Evolutionary conservation across 2,888 invertebrate species (phyloP), one percentile per base, ranked within the genome.

Genomic region (Mythimna loreyi): DNA sequence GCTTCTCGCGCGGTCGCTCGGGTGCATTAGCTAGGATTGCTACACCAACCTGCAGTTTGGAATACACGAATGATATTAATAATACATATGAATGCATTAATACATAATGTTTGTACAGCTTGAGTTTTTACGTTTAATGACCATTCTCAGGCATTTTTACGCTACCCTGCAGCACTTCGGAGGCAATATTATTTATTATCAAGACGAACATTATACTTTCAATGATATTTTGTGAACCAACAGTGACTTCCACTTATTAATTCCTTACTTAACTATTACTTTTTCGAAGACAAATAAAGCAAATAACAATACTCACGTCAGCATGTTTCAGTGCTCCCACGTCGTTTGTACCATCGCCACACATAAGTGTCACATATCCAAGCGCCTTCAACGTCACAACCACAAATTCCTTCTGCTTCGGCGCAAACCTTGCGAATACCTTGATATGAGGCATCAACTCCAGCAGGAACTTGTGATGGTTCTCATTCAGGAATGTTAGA

Each of bases 331-430:
- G 95, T 6, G 99, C 99, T 23, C 99, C 99, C 16, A 99, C 99
- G 94, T 99, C 99, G 92, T 99, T 99, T 1, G 99, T 99, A 65
- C 99, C 99, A 95, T 99, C 99, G 2, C 99, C 99, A 90, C 99
- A 99, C 99, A 99, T 99, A 3, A 99, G 96, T 0, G 99, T 99
- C 5, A 97, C 97, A 88, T 97, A 98, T 6, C 99, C 99, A 16
- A 98, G 94, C 40, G 97, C 96, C 90, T 99, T 99, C 63, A 99
- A 93, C 6, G 98, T 97, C 11, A 98, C 98, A 53, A 99, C 98
- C 3, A 99, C 98, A 89, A 97, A 98, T 93, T 99, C 99, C 93
- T 99, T 99, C 92, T 99, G 99, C 91, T 99, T 99, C 0, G 99
- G 99, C 2, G 99, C 99, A 87, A 99, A 99, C 85, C 99, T 96